Base-by-base conservation (phyloP, 2,797 vertebrate genomes). In the Intellagama lesueurii region DNA sequence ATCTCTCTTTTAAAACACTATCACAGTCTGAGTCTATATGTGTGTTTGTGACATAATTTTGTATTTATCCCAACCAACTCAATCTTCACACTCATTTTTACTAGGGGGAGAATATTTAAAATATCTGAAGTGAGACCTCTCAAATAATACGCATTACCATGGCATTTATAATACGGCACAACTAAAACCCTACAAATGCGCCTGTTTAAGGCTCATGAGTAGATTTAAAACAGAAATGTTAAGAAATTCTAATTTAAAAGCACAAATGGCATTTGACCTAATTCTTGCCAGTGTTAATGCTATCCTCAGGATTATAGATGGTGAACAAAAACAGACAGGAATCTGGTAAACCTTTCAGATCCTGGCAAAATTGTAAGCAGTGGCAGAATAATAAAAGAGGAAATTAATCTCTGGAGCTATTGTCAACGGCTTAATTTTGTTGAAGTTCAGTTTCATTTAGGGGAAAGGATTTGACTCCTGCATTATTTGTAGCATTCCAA, bases 401-500 rank as follows among this genome's bases (percentile, higher is more conserved):
- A 2, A 68, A 75, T 35, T 88, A 68, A 83, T 88, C n/a, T 66
- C 16, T 35, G 24, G 44, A 19, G 56, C n/a, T 88, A 76, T 75
- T 88, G 87, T 76, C 70, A 68, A 75, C 66, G 80, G 80, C 35
- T 88, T 66, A 73, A 82, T 82, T 68, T 47, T 75, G 40, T 66
- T 64, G 26, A 66, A 17, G 35, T 49, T 47, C 73, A 28, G 30
- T 2, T 64, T 28, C 44, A 49, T 66, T 52, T 70, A 80, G 80
- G 11, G 17, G n/a, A 66, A 47, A 87, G n/a, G n/a, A n/a, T 68
- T 79, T 68, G 47, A 26, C 44, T 87, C 69, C 85, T 49, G 11
- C 16, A 3, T 70, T 87, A 69, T 76, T 7, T 76, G 56, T 47
- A 75, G 76, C 9, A 35, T 88, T 75, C 60, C 73, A 73, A 73